Percentiles rank a stretch among this genome's conserved stretches.
phyloP scores from a whole-genome alignment of 2,888 invertebrate genomes.

The Drosophila mimetica region DNA sequence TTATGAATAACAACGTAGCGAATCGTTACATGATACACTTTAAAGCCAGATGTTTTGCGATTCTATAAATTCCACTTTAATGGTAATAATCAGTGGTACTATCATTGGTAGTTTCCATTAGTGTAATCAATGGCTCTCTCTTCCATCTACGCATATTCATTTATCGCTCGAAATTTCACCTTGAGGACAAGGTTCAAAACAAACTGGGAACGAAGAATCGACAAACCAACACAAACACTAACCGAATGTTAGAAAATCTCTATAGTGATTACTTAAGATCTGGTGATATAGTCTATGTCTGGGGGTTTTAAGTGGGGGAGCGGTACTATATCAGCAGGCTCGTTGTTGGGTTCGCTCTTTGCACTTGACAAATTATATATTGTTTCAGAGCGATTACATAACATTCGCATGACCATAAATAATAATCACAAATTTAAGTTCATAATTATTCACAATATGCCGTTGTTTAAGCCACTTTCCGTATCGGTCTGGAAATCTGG shows the following conservation, averaged over 20 bases:
- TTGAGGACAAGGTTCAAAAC: conserved; percentile 68
- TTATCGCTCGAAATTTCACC: conserved; percentile 63
- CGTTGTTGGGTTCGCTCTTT: conserved; percentile 29
- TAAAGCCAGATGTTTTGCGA: not conserved
- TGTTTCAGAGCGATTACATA: conserved; percentile 59
- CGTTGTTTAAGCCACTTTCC: not conserved
- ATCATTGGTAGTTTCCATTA: conserved; percentile 18
- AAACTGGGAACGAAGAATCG: conserved; percentile 26
- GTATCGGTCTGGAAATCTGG: conserved; percentile 34
- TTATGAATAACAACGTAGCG: too few species aligned
- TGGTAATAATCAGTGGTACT: not conserved
- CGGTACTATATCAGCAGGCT: conserved; percentile 24
- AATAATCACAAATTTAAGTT: conserved; percentile 13
- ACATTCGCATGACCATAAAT: conserved; percentile 44
- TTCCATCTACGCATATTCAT: conserved; percentile 21
- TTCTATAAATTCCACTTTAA: not conserved
- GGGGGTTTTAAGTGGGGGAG: conserved; percentile 30
- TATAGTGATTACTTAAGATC: conserved; percentile 56
- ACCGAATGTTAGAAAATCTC: conserved; percentile 28
- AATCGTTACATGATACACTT: too few species aligned
- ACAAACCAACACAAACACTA: conserved; percentile 5
- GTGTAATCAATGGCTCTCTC: conserved; percentile 15
- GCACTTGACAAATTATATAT: conserved; percentile 34
- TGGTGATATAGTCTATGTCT: conserved; percentile 46
- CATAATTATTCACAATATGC: conserved; percentile 27